Evolutionary conservation across 2,113 vertebrate species (phyloP).

Genomic region (Athene noctua): DNA sequence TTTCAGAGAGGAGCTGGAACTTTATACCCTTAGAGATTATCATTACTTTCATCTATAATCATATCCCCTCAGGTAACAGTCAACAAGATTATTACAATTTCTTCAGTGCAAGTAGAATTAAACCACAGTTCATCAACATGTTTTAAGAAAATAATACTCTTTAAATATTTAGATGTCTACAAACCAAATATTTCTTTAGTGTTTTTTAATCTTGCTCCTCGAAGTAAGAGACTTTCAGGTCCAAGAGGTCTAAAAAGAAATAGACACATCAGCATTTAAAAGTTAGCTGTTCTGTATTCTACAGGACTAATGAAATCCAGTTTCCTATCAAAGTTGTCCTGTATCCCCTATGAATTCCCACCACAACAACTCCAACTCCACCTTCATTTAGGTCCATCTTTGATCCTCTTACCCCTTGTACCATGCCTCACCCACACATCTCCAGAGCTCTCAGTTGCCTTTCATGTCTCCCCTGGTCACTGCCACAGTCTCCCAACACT

Average conservation of each 20-base stretch:
- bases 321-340: not conserved
- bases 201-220: constrained; percentile 97
- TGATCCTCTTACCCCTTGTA: not conserved
- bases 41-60: constrained; percentile 15
- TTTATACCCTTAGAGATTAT: constrained; percentile 10
- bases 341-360: not conserved
- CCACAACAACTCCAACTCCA: not conserved
- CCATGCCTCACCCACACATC: not conserved
- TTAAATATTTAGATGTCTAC: constrained; percentile 64
- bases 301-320: not conserved
- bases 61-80: not conserved
- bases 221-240: constrained; percentile 93
- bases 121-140: not conserved
- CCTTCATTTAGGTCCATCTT: not conserved
- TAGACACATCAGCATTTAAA: not conserved
- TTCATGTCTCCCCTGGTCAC: not conserved
- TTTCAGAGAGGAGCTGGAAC: not conserved
- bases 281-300: not conserved
- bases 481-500: not conserved
- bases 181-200: constrained; percentile 98
- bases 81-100: not conserved
- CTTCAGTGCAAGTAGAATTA: not conserved
- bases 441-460: not conserved
- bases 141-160: constrained; percentile 5
- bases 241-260: constrained; percentile 86